These are phyloP conservation scores for Macaria liturata DNA, from an alignment of 2,888 invertebrate species.

Conservation along the genomic window DNA sequence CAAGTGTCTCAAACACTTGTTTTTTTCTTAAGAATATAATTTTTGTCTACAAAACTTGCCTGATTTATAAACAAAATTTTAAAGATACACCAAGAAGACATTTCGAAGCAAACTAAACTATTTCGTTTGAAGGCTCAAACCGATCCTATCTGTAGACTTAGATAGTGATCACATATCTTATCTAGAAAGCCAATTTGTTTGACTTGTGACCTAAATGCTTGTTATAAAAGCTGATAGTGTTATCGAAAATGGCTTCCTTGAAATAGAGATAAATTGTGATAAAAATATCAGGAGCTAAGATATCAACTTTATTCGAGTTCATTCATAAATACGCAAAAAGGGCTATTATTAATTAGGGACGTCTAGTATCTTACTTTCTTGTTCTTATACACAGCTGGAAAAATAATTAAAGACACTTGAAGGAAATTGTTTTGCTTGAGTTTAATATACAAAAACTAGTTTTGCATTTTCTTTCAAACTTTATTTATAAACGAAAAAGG, in stretches of 20 bases:
- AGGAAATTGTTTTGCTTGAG: too few species aligned
- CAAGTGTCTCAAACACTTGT: too few species aligned
- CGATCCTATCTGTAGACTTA: slow-evolving; percentile 47
- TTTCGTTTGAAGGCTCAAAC: slow-evolving; percentile 30
- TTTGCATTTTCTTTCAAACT: too few species aligned
- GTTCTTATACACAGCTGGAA: too few species aligned
- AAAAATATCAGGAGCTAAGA: not conserved
- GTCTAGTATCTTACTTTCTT: too few species aligned
- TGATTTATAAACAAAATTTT: slow-evolving; percentile 12
- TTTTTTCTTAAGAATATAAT: too few species aligned
- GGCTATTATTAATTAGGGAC: too few species aligned
- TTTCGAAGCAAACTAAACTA: slow-evolving; percentile 13
- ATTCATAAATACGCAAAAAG: too few species aligned
- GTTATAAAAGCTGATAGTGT: slow-evolving; percentile 4
- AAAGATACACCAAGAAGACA: slow-evolving; percentile 15
- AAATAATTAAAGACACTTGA: too few species aligned
- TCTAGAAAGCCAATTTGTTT: slow-evolving; percentile 16
- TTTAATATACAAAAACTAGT: too few species aligned
- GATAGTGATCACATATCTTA: slow-evolving; percentile 20
- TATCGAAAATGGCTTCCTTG: slow-evolving; percentile 11
- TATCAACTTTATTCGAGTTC: too few species aligned
- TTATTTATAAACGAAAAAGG: too few species aligned
- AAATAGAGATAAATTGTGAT: not conserved
- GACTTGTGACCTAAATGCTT: slow-evolving; percentile 19
- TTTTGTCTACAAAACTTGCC: slow-evolving; percentile 2